phyloP scores from a whole-genome alignment of 1,140 invertebrate species.

The Drosophila pseudoananassae region DNA sequence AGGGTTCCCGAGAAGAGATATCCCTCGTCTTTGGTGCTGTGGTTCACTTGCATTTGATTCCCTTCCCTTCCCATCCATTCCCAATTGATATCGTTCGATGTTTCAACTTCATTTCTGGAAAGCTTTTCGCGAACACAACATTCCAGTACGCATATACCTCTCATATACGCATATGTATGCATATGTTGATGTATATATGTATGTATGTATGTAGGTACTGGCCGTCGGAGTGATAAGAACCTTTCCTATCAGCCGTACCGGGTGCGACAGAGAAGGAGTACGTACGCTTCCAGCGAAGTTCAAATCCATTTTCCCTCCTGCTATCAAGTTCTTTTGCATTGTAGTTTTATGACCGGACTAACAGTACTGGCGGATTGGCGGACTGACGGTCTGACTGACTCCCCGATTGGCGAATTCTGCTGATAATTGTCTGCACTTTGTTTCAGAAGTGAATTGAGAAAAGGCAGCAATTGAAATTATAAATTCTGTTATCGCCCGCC shows the following conservation, averaged over 20 bases:
- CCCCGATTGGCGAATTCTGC: slow-evolving; percentile 47
- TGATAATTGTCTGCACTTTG: slow-evolving; percentile 73
- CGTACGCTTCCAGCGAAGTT: slow-evolving; percentile 65
- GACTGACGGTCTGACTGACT: slow-evolving; percentile 16
- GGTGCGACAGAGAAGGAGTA: not conserved
- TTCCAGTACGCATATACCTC: too few relatives aligned
- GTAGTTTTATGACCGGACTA: slow-evolving; percentile 60
- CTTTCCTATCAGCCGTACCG: not conserved
- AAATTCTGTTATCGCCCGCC: slow-evolving; percentile 6
- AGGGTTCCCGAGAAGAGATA: slow-evolving; percentile 26
- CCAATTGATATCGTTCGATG: too few relatives aligned
- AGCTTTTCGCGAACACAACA: too few relatives aligned
- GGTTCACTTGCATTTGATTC: too few relatives aligned
- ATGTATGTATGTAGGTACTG: not conserved
- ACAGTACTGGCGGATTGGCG: slow-evolving; percentile 32
- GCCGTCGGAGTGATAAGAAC: slow-evolving; percentile 33
- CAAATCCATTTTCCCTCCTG: slow-evolving; percentile 70
- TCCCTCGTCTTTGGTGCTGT: not conserved
- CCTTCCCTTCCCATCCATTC: too few relatives aligned
- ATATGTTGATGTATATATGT: not conserved
- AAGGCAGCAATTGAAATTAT: slow-evolving; percentile 18
- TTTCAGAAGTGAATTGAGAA: slow-evolving; percentile 15
- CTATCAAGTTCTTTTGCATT: slow-evolving; percentile 76
- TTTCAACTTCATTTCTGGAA: too few relatives aligned
- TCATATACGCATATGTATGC: too few relatives aligned